These are phyloP conservation scores for Leptosomus discolor DNA, from an alignment of 2,113 vertebrate genomes.

Conservation along the genomic window DNA sequence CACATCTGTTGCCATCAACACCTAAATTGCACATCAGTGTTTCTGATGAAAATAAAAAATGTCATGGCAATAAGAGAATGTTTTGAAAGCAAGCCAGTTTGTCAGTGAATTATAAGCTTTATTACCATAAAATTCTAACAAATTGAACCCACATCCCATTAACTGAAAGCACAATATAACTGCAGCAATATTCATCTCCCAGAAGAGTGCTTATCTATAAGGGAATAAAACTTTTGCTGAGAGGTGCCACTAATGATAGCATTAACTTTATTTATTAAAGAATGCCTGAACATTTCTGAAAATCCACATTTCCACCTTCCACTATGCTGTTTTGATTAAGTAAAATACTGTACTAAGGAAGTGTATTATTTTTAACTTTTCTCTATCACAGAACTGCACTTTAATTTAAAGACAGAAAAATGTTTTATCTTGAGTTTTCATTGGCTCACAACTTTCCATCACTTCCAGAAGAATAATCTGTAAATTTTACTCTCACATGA, in stretches of 20 bases:
- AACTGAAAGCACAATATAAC: constrained; percentile 71
- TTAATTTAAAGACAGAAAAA: neutral
- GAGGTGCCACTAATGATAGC: constrained; percentile 64
- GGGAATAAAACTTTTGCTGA: constrained; percentile 58
- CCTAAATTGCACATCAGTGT: constrained; percentile 63
- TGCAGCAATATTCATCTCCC: constrained; percentile 72
- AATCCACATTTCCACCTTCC: constrained; percentile 28
- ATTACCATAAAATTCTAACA: constrained; percentile 75
- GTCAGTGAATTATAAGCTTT: constrained; percentile 75
- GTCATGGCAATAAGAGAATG: constrained; percentile 55
- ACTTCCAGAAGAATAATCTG: neutral
- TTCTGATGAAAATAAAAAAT: constrained; percentile 63
- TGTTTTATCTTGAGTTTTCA: neutral
- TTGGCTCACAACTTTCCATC: neutral
- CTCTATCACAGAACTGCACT: neutral
- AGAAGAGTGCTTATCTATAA: constrained; percentile 61
- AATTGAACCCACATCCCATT: constrained; percentile 75
- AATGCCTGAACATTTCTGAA: constrained; percentile 52
- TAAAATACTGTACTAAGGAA: neutral
- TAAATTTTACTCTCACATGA: neutral
- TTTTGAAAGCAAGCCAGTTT: constrained; percentile 75
- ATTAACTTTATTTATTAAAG: constrained; percentile 72
- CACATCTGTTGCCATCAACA: constrained; percentile 70
- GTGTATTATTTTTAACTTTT: constrained; percentile 12
- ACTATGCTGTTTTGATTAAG: constrained; percentile 3